phyloP scores from a whole-genome alignment of 2,113 vertebrate species.

The Ramphastos sulfuratus region DNA sequence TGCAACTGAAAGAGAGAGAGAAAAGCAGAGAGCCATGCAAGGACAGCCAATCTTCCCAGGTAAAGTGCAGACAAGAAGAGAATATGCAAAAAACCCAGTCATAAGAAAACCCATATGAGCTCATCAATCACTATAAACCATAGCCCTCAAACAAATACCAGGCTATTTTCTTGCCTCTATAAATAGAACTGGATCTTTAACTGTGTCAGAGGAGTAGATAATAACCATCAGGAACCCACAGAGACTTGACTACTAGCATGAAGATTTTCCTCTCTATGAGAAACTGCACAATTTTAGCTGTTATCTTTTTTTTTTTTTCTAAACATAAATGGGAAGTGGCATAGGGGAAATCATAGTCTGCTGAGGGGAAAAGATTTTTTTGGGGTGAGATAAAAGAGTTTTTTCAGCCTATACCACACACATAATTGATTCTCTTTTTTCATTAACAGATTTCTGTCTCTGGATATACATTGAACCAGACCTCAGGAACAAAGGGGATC shows the following conservation, averaged over 20 bases:
- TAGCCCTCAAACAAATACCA: not conserved
- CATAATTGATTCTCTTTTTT: not conserved
- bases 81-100: not conserved
- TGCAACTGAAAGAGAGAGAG: not conserved
- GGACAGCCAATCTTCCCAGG: not conserved
- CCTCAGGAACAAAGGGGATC: not conserved
- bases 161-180: not conserved
- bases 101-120: not conserved
- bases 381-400: not conserved
- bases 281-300: constrained; percentile 1
- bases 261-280: not conserved
- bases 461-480: not conserved
- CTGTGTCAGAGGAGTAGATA: not conserved
- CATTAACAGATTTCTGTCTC: not conserved
- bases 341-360: not conserved
- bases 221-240: not conserved
- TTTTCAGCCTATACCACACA: not conserved
- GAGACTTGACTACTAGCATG: not conserved
- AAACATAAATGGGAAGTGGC: not conserved
- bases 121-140: not conserved
- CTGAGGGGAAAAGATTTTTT: not conserved
- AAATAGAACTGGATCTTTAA: constrained; percentile 20
- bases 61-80: not conserved
- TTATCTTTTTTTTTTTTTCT: not conserved
- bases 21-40: not conserved